These are phyloP conservation scores for Caradrina kadenii DNA, from an alignment of 2,888 invertebrate species.

Conservation along the genomic window DNA sequence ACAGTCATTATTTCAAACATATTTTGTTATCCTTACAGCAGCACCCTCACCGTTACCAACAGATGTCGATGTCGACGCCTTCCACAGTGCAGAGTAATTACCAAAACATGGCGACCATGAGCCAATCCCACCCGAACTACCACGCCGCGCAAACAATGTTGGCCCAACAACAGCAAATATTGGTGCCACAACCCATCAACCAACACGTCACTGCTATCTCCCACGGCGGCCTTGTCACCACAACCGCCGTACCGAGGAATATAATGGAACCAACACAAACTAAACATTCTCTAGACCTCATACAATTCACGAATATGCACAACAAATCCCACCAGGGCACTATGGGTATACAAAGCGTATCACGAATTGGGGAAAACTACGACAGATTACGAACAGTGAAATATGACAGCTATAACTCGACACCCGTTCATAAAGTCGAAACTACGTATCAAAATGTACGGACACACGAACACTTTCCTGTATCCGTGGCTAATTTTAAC, in stretches of 20 bases:
- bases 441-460: slow-evolving; percentile 83
- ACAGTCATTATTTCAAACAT: background rate
- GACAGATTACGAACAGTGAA: slow-evolving; percentile 77
- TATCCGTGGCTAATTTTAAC: slow-evolving; percentile 76
- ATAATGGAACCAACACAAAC: slow-evolving; percentile 79
- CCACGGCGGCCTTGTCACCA: slow-evolving; percentile 72
- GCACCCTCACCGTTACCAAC: slow-evolving; percentile 84
- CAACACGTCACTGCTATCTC: slow-evolving; percentile 70
- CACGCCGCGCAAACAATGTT: slow-evolving; percentile 62
- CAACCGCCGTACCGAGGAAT: slow-evolving; percentile 73
- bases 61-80: slow-evolving; percentile 85
- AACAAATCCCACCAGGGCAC: slow-evolving; percentile 73
- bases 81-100: slow-evolving; percentile 76
- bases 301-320: slow-evolving; percentile 80
- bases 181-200: slow-evolving; percentile 64
- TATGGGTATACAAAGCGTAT: slow-evolving; percentile 77
- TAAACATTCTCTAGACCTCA: slow-evolving; percentile 82
- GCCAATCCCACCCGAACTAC: slow-evolving; percentile 83
- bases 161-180: slow-evolving; percentile 65
- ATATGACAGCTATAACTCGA: slow-evolving; percentile 78
- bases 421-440: slow-evolving; percentile 77
- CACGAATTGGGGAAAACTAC: slow-evolving; percentile 78
- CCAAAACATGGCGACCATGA: slow-evolving; percentile 83
- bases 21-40: slow-evolving; percentile 71
- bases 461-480: slow-evolving; percentile 78